Base-by-base conservation (phyloP, 2,888 invertebrate species). In the Margaritifera margaritifera region DNA sequence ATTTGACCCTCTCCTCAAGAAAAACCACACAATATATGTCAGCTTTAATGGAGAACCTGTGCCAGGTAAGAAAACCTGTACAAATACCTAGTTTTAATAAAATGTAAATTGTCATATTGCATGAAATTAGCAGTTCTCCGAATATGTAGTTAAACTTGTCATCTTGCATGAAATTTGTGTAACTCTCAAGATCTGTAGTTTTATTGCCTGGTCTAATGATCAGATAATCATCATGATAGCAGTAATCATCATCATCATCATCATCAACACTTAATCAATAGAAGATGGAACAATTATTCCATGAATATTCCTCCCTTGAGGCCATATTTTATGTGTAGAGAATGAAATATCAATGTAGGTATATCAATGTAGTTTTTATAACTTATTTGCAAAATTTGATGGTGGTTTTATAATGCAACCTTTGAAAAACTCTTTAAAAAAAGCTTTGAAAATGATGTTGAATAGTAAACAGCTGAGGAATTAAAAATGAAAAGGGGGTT, bases 1-100 rank as follows among this genome's bases (percentile, higher is more conserved):
- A 0, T 98, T 97, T 89, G 93, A 94, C 2, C 97, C 98, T 0
- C 92, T 94, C 0, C 94, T 95, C 80, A 94, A 96, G 20, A 97
- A 97, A 0, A 92, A 94, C 54, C 97, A 97, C 88, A 96, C 96
- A 88, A 94, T 98, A 53, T 92, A 95, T 74, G 94, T 98, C 75
- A 94, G 93, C n/a, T 92, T 91, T 90, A 92, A 92, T 82, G 90
- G 90, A 27, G 89, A 90, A 71, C 90, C 90, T 69, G 88, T 92
- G 65, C 89, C 91, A 74, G 91, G 91, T 91, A 80, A 59, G 75
- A 59, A 83, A 71, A 22, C 24, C n/a, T 59, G 5, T 6, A 6
- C 19, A 60, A 62, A n/a, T 53, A 22, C 6, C 31, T 82, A 90
- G 90, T 15, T 42, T 2, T 42, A 54, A 25, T 19, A 20, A 6